These are phyloP conservation scores for Corythornis cristatus DNA, from an alignment of 2,113 vertebrate species.

Conservation along the genomic window DNA sequence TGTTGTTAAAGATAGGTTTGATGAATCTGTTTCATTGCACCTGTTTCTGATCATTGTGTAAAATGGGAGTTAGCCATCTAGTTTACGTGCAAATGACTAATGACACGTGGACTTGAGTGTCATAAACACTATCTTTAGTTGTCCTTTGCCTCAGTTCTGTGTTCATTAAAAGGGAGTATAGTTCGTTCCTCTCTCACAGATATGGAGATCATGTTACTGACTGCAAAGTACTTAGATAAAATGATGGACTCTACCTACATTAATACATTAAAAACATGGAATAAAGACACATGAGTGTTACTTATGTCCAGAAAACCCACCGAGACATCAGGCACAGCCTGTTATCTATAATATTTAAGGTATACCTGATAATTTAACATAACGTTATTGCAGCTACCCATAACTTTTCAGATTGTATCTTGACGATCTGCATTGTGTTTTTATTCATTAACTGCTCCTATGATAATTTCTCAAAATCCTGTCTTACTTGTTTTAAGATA, in stretches of 20 bases:
- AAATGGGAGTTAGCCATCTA: not conserved
- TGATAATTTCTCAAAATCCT: not conserved
- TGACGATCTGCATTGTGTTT: not conserved
- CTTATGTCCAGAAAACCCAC: not conserved
- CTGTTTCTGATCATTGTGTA: not conserved
- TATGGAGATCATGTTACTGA: not conserved
- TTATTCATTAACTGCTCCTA: not conserved
- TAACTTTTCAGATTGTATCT: not conserved
- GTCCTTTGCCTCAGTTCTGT: conserved; percentile 26
- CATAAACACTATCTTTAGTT: conserved; percentile 17
- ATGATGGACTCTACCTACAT: not conserved
- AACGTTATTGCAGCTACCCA: not conserved
- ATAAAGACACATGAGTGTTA: not conserved
- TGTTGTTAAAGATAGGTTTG: not conserved
- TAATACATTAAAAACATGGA: not conserved
- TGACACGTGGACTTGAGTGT: not conserved
- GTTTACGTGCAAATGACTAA: not conserved
- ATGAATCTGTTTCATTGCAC: not conserved
- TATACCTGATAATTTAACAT: not conserved
- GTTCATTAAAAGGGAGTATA: not conserved
- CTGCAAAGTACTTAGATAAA: not conserved
- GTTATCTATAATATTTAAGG: not conserved
- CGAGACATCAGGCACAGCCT: not conserved
- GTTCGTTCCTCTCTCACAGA: not conserved
- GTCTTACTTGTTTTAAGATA: not conserved